Evolutionary conservation across 2,113 vertebrate species (phyloP), one percentile per base, ranked within the genome.

Genomic region (Grus americana): DNA sequence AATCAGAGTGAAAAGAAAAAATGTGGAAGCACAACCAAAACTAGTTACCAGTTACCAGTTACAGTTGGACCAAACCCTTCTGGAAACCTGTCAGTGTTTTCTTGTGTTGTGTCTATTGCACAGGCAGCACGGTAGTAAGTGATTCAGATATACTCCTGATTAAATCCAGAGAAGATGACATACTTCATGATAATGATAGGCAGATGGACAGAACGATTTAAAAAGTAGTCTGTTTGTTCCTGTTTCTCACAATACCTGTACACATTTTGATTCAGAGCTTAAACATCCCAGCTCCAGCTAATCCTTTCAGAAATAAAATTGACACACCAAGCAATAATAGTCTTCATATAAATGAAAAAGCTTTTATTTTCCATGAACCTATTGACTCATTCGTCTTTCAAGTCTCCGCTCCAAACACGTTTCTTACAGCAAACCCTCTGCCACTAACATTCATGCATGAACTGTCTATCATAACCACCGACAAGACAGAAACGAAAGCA

Each of bases 271-370:
- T 84, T 85, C 84, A 62, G 29, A 92, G n/a, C 54, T 95, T 85
- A 73, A 90, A 66, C 3, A 17, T 93, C n/a, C 36, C 0, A 0
- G 42, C 29, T 93, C 32, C 71, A 79, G 18, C 20, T 79, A 87
- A 85, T 75, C 40, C 49, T 82, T 90, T 75, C 70, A 88, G 93
- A 88, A 91, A 76, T 65, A 88, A 91, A 94, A 75, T 44, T 63
- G 70, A 36, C 20, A 38, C 58, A 72, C 10, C 0, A 12, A 63
- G 50, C 54, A 94, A 62, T 75, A 93, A 91, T 5, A 58, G 29
- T 30, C 42, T 75, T 72, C n/a, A 57, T 27, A 73, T 47, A 89
- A 93, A 90, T 70, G 58, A 36, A 82, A 93, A 67, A 87, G 54
- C 26, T 82, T 75, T 75, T 65, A 14, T 92, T 84, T 84, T 58